Evolutionary conservation across 1,140 invertebrate species (phyloP).

Genomic region (Drosophila kurseongensis): DNA sequence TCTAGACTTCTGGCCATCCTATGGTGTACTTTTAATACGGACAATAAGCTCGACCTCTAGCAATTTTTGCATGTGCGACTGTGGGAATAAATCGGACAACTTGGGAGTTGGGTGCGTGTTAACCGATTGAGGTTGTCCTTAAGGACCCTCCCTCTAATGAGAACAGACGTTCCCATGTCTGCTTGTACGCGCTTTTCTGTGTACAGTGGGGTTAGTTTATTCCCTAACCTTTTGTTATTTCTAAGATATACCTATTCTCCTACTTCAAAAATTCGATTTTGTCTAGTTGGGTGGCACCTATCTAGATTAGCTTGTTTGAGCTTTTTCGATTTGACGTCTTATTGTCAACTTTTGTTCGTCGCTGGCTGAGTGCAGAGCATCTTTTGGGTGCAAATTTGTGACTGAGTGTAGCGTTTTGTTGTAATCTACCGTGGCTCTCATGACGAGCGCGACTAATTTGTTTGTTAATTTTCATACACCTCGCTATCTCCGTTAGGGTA

Average conservation of each 20-base stretch:
- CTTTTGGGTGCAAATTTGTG: not conserved
- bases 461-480: not conserved
- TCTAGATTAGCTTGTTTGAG: not conserved
- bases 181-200: not conserved
- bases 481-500: not conserved
- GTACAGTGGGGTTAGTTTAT: not conserved
- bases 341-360: not conserved
- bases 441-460: not conserved
- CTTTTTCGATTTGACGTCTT: not conserved
- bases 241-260: not conserved
- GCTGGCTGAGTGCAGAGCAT: not conserved
- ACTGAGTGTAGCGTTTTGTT: not conserved
- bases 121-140: not conserved
- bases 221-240: not conserved
- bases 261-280: not conserved
- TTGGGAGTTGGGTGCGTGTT: too few species aligned
- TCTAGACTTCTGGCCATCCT: not conserved
- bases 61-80: not conserved
- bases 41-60: not conserved
- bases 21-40: not conserved
- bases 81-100: not conserved
- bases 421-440: not conserved
- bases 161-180: too few species aligned
- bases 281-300: too few species aligned
- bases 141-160: too few species aligned